These are phyloP conservation scores for Mimumesa dahlbomi DNA, from an alignment of 2,888 invertebrate species.

Conservation along the genomic window DNA sequence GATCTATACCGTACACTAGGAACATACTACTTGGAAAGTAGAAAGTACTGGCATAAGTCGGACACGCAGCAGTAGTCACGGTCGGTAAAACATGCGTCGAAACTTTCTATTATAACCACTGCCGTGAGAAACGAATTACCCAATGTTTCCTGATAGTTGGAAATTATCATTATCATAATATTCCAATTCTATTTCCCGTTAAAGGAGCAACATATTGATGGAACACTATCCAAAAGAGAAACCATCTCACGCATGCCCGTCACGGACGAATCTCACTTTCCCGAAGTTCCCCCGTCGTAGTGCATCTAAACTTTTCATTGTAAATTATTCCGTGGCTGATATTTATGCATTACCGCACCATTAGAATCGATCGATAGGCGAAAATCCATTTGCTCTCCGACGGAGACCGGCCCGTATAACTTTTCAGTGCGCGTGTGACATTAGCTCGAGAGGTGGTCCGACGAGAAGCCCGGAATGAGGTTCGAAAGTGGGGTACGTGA, in stretches of 20 bases:
- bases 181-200: background rate
- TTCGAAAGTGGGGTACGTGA: constrained; percentile 78
- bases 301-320: background rate
- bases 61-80: no score
- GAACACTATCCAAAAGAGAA: background rate
- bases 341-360: constrained; percentile 5
- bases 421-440: constrained; percentile 60
- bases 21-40: background rate
- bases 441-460: constrained; percentile 58
- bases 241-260: background rate
- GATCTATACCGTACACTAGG: background rate
- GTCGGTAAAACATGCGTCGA: no score
- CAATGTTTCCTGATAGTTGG: no score
- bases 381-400: constrained; percentile 23
- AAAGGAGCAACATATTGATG: background rate
- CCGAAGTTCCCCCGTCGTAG: background rate
- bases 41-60: no score
- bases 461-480: constrained; percentile 75
- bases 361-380: constrained; percentile 20
- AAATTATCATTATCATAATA: background rate
- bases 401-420: constrained; percentile 26
- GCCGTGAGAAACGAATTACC: no score
- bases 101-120: no score
- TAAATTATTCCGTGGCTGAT: background rate
- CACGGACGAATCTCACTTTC: background rate